Percentiles rank a stretch among this genome's conserved stretches.
These are phyloP conservation scores for Meloidogyne hapla DNA, from an alignment of 1,140 invertebrate species.

Conservation along the genomic window DNA sequence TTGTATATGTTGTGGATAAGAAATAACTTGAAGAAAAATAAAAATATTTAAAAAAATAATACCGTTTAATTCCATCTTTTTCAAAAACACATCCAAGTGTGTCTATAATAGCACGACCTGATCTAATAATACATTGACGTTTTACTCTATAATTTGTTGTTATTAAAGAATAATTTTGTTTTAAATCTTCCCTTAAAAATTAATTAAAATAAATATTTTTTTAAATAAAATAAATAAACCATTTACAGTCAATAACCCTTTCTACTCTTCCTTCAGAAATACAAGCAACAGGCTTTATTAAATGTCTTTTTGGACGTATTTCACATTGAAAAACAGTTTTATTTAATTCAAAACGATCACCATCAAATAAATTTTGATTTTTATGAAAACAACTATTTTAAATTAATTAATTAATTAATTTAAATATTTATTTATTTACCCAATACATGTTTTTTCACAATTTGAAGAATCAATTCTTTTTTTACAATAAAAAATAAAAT, in stretches of 20 bases:
- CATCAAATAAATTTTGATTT: conserved; percentile 26
- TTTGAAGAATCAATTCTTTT: not conserved
- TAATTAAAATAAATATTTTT: not conserved
- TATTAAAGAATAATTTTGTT: not conserved
- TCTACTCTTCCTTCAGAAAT: conserved; percentile 29
- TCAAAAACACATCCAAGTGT: conserved; percentile 31
- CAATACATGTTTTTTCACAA: conserved; percentile 32
- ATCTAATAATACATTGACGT: conserved; percentile 27
- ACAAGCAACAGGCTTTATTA: conserved; percentile 30
- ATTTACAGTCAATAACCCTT: conserved; percentile 28
- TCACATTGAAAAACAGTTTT: conserved; percentile 34
- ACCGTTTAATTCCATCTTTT: conserved; percentile 24
- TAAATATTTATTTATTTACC: not conserved
- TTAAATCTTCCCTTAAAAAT: conserved; percentile 14
- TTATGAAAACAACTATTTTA: conserved; percentile 18
- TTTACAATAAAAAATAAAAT: conserved; percentile 40
- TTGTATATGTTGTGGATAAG: too few species aligned
- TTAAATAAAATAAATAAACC: conserved; percentile 9
- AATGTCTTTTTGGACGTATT: conserved; percentile 31
- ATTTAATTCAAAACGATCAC: conserved; percentile 26
- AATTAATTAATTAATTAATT: not conserved
- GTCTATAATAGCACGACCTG: conserved; percentile 23
- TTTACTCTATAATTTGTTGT: conserved; percentile 14
- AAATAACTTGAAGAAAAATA: too few species aligned
- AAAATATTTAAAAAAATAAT: too few species aligned